Evolutionary conservation across 2,888 invertebrate genomes (phyloP).

Genomic region (Dione vanillae): DNA sequence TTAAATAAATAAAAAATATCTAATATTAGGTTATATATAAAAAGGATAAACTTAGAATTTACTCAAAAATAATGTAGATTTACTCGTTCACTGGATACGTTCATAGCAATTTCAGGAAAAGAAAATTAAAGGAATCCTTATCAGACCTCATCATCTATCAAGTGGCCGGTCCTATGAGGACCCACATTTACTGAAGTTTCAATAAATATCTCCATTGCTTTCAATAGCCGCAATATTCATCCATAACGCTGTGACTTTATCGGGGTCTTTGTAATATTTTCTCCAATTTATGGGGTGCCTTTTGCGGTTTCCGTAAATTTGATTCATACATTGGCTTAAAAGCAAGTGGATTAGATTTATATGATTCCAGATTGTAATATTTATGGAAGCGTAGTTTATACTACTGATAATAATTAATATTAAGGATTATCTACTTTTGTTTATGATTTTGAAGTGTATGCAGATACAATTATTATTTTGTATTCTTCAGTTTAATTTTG

Average conservation of each 20-base stretch:
- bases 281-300: constrained; percentile 71
- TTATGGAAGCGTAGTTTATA: not conserved
- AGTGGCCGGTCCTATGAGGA: constrained; percentile 37
- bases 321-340: constrained; percentile 40
- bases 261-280: constrained; percentile 68
- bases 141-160: constrained; percentile 44
- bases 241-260: constrained; percentile 73
- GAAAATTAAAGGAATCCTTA: constrained; percentile 43
- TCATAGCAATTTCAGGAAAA: constrained; percentile 34
- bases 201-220: constrained; percentile 76
- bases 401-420: not conserved
- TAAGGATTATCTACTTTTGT: no score
- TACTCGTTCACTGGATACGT: not conserved
- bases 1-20: no score
- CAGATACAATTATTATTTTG: no score
- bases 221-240: constrained; percentile 74
- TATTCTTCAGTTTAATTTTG: no score
- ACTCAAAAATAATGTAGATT: not conserved
- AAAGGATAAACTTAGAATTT: not conserved
- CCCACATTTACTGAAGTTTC: constrained; percentile 68
- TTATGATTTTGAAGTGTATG: no score
- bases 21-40: no score
- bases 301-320: constrained; percentile 60
- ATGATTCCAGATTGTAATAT: not conserved
- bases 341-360: constrained; percentile 39